Evolutionary conservation across 2,113 vertebrate species (phyloP).

Genomic region (Xenopus tropicalis): UCB_Xtro_10.0 CM004443.2:110344501-110345000

Average conservation of each 20-base stretch:
- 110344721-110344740: background rate
- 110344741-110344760: background rate
- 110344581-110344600: background rate
- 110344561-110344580: background rate
- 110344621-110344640: background rate
- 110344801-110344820: background rate
- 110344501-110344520: too few species aligned
- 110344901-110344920: slow-evolving; percentile 38
- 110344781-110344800: background rate
- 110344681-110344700: slow-evolving; percentile 28
- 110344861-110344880: slow-evolving; percentile 16
- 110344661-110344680: slow-evolving; percentile 14
- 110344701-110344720: background rate
- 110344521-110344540: background rate
- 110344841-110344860: background rate
- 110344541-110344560: background rate
- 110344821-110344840: slow-evolving; percentile 27
- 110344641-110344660: slow-evolving; percentile 5
- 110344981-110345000: slow-evolving; percentile 17
- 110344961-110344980: slow-evolving; percentile 25
- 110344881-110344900: slow-evolving; percentile 43
- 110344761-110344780: background rate
- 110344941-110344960: slow-evolving; percentile 34
- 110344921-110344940: slow-evolving; percentile 36
- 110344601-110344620: background rate